phyloP scores from a whole-genome alignment of 1,140 invertebrate species.

The Battus philenor region DNA sequence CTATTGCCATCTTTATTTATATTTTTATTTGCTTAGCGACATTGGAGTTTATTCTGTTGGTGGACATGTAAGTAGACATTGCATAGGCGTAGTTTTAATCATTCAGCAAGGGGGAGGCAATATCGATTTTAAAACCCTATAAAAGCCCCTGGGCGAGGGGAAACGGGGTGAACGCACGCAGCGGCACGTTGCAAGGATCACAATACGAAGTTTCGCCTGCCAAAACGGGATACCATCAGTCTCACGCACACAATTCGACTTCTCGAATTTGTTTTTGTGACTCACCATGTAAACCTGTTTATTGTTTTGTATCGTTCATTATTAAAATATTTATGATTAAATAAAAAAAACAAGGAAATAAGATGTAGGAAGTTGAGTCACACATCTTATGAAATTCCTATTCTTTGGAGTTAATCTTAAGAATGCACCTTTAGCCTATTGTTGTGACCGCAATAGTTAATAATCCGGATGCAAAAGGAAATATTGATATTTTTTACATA shows the following conservation, averaged over 20 bases:
- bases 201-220: constrained; percentile 45
- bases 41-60: not conserved
- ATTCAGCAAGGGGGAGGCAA: constrained; percentile 29
- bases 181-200: constrained; percentile 40
- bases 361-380: too few species aligned
- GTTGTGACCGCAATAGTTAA: not conserved
- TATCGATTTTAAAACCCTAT: constrained; percentile 72
- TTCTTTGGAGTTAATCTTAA: not conserved
- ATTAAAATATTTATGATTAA: too few species aligned
- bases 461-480: not conserved
- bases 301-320: not conserved
- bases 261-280: constrained; percentile 22
- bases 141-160: constrained; percentile 45
- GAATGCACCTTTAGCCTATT: not conserved
- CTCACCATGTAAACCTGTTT: constrained; percentile 16
- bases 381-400: too few species aligned
- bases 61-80: not conserved
- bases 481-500: too few species aligned
- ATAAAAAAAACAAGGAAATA: too few species aligned
- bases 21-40: not conserved
- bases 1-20: too few species aligned
- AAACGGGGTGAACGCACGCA: constrained; percentile 57
- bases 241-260: constrained; percentile 19
- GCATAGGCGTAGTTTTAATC: constrained; percentile 11
- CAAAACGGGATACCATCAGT: constrained; percentile 49